A percentile compares a stretch with the other conserved stretches of the same genome.
These are phyloP conservation scores for Bergia puertoricense DNA, from an alignment of 92 coral and sea anemone species.

Conservation along the genomic window DNA sequence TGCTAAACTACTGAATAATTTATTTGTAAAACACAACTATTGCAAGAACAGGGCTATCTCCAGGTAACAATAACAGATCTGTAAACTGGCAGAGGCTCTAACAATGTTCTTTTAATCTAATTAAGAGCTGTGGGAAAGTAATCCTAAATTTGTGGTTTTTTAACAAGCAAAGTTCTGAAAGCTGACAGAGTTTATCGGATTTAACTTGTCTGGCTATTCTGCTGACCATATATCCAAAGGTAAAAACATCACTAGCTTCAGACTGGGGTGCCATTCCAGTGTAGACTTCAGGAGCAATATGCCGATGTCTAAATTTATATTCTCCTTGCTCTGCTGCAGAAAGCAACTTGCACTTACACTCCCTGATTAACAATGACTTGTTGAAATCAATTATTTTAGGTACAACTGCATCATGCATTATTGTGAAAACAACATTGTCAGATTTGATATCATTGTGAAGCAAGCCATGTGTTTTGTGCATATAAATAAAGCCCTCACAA, in stretches of 20 bases:
- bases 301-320: slow-evolving; percentile 25
- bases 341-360: slow-evolving; percentile 21
- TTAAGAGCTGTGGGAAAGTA: slow-evolving; percentile 14
- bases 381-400: slow-evolving; percentile 44
- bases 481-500: slow-evolving; percentile 44
- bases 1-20: too few relatives aligned
- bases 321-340: slow-evolving; percentile 40
- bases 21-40: too few relatives aligned
- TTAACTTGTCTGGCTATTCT: slow-evolving; percentile 22
- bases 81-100: too few relatives aligned
- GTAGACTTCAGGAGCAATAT: slow-evolving; percentile 39
- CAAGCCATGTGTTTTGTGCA: slow-evolving; percentile 21
- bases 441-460: slow-evolving; percentile 39
- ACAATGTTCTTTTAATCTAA: neutral
- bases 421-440: slow-evolving; percentile 25
- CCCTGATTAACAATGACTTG: slow-evolving; percentile 30
- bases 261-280: slow-evolving; percentile 27
- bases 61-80: too few relatives aligned
- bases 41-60: too few relatives aligned
- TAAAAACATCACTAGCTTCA: slow-evolving; percentile 36
- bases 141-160: slow-evolving; percentile 30
- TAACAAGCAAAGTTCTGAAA: slow-evolving; percentile 29
- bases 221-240: slow-evolving; percentile 37
- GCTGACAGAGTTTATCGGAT: neutral
- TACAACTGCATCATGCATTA: slow-evolving; percentile 11